phyloP scores from a whole-genome alignment of 1,140 invertebrate species.

The Sipha flava region DNA sequence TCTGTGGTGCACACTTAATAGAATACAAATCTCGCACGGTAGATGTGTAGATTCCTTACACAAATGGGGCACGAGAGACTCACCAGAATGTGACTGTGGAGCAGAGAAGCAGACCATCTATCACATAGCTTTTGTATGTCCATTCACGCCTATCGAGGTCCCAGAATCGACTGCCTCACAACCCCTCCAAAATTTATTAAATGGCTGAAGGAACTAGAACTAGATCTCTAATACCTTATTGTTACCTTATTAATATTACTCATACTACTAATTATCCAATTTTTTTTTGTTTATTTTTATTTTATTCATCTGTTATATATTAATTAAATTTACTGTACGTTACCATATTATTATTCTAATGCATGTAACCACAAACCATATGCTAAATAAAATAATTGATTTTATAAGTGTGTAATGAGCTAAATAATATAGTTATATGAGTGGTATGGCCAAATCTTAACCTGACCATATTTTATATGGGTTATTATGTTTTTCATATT shows the following conservation, averaged over 20 bases:
- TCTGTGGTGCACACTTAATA: neutral
- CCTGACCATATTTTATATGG: too few species aligned
- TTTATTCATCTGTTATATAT: neutral
- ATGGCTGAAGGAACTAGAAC: neutral
- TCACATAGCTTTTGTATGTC: neutral
- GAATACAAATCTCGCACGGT: neutral
- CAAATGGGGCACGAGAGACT: constrained; percentile 18
- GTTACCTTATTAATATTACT: neutral
- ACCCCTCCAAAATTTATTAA: neutral
- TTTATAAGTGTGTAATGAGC: too few species aligned
- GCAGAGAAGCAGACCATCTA: neutral
- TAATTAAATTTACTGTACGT: neutral
- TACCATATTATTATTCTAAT: neutral
- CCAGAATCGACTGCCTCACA: neutral
- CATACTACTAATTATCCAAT: neutral
- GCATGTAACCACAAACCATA: neutral
- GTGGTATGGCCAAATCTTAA: too few species aligned
- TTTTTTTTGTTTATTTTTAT: neutral
- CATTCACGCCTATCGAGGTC: neutral
- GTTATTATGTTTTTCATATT: too few species aligned
- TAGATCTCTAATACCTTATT: constrained; percentile 1
- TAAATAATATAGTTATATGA: too few species aligned
- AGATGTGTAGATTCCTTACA: neutral
- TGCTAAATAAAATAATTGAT: neutral
- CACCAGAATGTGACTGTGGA: neutral